These are phyloP conservation scores for Zoanthus sociatus DNA, from an alignment of 92 coral and sea anemone genomes.

Conservation along the genomic window DNA sequence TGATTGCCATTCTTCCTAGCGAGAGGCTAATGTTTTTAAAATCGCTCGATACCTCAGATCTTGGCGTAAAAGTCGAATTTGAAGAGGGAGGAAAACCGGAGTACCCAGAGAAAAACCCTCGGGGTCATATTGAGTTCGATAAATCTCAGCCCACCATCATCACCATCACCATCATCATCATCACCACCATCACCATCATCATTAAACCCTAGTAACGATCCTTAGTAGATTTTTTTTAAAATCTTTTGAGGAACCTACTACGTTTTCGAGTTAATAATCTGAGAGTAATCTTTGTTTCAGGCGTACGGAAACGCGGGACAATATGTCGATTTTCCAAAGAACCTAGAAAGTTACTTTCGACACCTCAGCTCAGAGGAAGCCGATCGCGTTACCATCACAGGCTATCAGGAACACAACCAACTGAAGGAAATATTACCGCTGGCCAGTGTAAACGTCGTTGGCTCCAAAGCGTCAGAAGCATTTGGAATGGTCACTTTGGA, in stretches of 20 bases:
- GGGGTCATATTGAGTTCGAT: no score
- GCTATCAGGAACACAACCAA: constrained; percentile 81
- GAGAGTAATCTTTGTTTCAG: constrained; percentile 16
- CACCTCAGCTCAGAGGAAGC: constrained; percentile 71
- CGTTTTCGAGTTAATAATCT: not conserved
- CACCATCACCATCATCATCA: no score
- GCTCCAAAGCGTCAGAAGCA: constrained; percentile 82
- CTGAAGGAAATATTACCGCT: constrained; percentile 82
- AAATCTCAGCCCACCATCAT: no score
- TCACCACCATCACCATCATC: no score
- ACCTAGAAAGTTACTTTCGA: constrained; percentile 71
- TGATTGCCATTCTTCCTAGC: no score
- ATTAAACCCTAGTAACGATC: no score
- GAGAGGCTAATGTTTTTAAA: no score
- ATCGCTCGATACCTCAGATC: no score
- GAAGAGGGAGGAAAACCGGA: no score
- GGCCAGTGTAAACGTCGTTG: constrained; percentile 75
- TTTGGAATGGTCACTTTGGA: constrained; percentile 92
- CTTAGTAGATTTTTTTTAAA: no score
- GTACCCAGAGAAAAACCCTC: no score
- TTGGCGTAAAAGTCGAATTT: no score
- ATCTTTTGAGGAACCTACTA: not conserved
- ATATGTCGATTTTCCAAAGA: constrained; percentile 81
- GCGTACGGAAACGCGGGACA: constrained; percentile 85
- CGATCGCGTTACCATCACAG: constrained; percentile 79